Conservation (phyloP, 2,797 vertebrate genomes). For the Pseudochaenichthys georgianus region DNA sequence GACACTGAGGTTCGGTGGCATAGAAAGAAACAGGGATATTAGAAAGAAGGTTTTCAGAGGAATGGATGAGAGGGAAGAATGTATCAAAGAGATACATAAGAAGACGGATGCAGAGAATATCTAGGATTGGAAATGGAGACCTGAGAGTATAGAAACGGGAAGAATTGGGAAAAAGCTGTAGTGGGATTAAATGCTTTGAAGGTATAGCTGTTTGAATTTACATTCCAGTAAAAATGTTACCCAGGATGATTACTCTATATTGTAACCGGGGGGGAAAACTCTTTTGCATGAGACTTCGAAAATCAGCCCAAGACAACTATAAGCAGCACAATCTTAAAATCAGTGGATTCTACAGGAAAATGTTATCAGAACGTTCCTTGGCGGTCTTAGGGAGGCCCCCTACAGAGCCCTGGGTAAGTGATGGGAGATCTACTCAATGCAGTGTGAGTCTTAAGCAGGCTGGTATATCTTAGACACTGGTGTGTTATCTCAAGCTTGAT, state of each 20-base stretch:
- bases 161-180: conserved; percentile 24
- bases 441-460: conserved; percentile 61
- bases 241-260: conserved; percentile 43
- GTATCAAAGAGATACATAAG: conserved; percentile 49
- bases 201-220: conserved; percentile 64
- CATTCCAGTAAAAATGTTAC: conserved; percentile 60
- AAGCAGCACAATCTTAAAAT: conserved; percentile 58
- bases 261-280: conserved; percentile 34
- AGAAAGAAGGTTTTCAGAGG: conserved; percentile 52
- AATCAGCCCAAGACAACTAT: conserved; percentile 50
- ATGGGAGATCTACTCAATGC: conserved; percentile 55
- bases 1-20: conserved; percentile 59
- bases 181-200: conserved; percentile 69
- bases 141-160: conserved; percentile 40
- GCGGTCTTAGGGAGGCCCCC: conserved; percentile 51
- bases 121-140: conserved; percentile 31
- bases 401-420: conserved; percentile 52
- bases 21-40: conserved; percentile 54
- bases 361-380: conserved; percentile 55
- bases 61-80: conserved; percentile 54
- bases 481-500: conserved; percentile 72
- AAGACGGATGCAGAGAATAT: conserved; percentile 47
- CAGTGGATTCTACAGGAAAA: conserved; percentile 62
- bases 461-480: conserved; percentile 53
- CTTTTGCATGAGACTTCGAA: conserved; percentile 58